Evolutionary conservation across 2,113 vertebrate species (phyloP).

Genomic region (Zeus faber): DNA sequence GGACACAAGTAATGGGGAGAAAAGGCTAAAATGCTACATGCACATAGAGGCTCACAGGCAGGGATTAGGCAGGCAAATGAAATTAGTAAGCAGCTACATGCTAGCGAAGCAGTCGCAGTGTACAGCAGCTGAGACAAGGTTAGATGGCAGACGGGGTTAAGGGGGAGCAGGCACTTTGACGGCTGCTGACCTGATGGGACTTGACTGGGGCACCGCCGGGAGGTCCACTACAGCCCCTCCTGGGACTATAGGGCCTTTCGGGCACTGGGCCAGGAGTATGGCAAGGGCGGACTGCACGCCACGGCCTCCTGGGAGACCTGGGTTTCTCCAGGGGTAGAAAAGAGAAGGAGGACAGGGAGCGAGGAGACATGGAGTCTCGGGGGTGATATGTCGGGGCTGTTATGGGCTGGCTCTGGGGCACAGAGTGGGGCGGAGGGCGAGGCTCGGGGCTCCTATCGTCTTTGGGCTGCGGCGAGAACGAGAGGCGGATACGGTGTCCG

Average conservation of each 20-base stretch:
- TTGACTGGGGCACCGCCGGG: slow-evolving; percentile 74
- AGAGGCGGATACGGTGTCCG: slow-evolving; percentile 88
- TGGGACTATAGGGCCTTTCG: slow-evolving; percentile 78
- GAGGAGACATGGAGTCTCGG: slow-evolving; percentile 42
- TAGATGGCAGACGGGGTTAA: slow-evolving; percentile 41
- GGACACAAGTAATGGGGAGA: slow-evolving; percentile 6
- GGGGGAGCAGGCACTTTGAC: slow-evolving; percentile 77
- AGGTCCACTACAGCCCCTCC: slow-evolving; percentile 76
- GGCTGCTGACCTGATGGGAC: slow-evolving; percentile 85
- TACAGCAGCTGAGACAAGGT: slow-evolving; percentile 29
- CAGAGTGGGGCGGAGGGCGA: slow-evolving; percentile 27
- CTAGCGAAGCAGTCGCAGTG: slow-evolving; percentile 36
- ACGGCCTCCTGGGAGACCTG: slow-evolving; percentile 87
- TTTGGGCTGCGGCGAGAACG: slow-evolving; percentile 82
- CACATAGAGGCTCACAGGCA: no score
- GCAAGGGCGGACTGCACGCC: slow-evolving; percentile 81
- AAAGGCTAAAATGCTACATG: slow-evolving; percentile 20
- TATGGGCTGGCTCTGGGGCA: slow-evolving; percentile 29
- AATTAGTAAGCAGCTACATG: slow-evolving; percentile 35
- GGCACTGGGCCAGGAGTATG: slow-evolving; percentile 75
- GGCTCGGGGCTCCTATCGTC: slow-evolving; percentile 57
- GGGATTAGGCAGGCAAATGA: slow-evolving; percentile 24
- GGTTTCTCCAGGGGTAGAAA: slow-evolving; percentile 80
- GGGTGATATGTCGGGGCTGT: slow-evolving; percentile 34
- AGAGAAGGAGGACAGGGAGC: slow-evolving; percentile 47